Conservation (phyloP, 1,140 invertebrate genomes). For the Listronotus bonariensis region DNA sequence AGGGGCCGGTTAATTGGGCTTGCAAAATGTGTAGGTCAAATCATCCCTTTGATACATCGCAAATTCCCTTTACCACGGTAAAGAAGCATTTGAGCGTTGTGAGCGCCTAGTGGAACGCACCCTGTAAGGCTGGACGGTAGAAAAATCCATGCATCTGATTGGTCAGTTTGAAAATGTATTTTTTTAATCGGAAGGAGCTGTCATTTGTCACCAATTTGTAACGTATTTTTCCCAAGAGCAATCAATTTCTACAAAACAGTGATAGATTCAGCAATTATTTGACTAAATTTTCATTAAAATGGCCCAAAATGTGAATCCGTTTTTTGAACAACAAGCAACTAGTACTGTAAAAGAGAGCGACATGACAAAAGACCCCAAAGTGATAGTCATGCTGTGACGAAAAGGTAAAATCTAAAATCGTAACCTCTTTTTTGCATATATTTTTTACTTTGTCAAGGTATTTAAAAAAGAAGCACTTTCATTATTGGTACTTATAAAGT, state of each 20-base stretch:
- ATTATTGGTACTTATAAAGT: no score
- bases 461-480: no score
- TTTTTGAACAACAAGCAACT: constrained; percentile 66
- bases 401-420: constrained; percentile 65
- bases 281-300: constrained; percentile 56
- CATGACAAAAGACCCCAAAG: constrained; percentile 70
- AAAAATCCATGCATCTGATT: not conserved
- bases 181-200: not conserved
- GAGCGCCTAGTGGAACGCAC: no score
- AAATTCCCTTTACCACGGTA: no score
- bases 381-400: constrained; percentile 84
- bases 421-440: constrained; percentile 18
- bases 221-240: not conserved
- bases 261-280: not conserved
- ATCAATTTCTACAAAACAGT: not conserved
- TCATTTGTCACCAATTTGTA: constrained; percentile 4
- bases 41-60: constrained; percentile 62
- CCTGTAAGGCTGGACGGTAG: no score
- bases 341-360: constrained; percentile 74
- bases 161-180: not conserved
- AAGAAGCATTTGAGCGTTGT: no score
- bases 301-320: constrained; percentile 84
- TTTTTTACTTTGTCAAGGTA: no score
- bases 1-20: constrained; percentile 64
- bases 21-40: constrained; percentile 48